Base-by-base conservation (phyloP, 2,797 vertebrate genomes). In the Chaenodraco wilsoni region DNA sequence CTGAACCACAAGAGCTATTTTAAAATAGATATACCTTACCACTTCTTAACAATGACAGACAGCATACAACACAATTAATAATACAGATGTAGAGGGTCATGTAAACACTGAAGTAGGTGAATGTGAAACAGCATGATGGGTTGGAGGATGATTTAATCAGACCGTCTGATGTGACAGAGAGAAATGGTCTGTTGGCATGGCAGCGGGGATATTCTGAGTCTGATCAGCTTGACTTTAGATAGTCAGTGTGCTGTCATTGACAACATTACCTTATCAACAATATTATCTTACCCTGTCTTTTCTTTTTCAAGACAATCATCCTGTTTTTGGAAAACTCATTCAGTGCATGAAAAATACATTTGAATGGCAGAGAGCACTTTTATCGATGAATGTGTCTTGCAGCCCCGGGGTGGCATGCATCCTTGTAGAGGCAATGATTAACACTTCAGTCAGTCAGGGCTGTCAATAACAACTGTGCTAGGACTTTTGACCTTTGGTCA, bases 341-440 rank as follows among this genome's bases (percentile, higher is more conserved):
- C n/a, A 27, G 37, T 49, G 40, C 23, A 19, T 11, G 8, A 41
- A 61, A 44, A 65, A 63, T 72, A 66, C 48, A 27, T 81, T 77
- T 37, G 17, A 67, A 79, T 76, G 65, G 19, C 50, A 27, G 52
- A 33, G 46, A 74, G 72, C 21, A 7, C 69, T 19, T 54, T 0
- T 75, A 87, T 79, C 66, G 81, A 90, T 79, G 74, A 71, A 16
- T 69, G 45, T 72, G 64, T 63, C 70, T 41, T 58, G 52, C 45
- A 27, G 59, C 50, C 76, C 68, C 60, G 12, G 16, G 79, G 69
- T 76, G 80, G n/a, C 62, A 19, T 64, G 61, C 7, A 52, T 78
- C 84, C 78, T 87, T 87, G 81, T 76, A 59, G 16, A 84, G 60
- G 79, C 69, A 67, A 81, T 87, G 76, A 87, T 88, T 84, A 87